Evolutionary conservation across 2,888 invertebrate species (phyloP), one percentile per base, ranked within the genome.

Genomic region (Philereme vetulata): DNA sequence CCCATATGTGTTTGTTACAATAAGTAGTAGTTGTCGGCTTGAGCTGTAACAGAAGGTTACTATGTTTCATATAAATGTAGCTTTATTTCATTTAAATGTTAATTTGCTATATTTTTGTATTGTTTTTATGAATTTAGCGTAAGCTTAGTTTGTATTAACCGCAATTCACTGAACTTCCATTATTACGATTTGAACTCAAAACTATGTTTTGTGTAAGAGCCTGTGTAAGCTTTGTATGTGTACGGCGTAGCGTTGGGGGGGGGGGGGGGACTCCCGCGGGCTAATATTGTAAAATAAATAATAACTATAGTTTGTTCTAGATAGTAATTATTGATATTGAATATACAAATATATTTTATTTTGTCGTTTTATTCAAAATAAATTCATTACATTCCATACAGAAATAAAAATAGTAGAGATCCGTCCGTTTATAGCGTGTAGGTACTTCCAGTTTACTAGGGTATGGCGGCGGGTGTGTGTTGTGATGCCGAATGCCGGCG

Each of bases 331-430:
- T 82, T 84, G 80, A 83, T 85, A 86, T 66, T 78, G 80, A 87
- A 88, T 88, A 88, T 84, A 88, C 82, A 85, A 83, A 74, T 88
- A 88, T 88, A 88, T 89, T 89, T 87, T 81, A 80, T 78, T 60
- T 44, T 21, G 33, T 3, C 33, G 57, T 56, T 58, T 9, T 40
- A 42, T 56, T 48, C 21, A 8, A 33, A 3, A 43, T 7, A 36
- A 36, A 36, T 36, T 21, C 2, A 21, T 21, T 2, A 21, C 21
- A 21, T 21, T 21, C 21, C 21, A 21, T 21, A 21, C 21, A 21
- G 21, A 21, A 21, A 21, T 21, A 21, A 21, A 1, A 21, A 21
- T 21, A 21, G 21, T 21, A 21, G 21, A 21, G 21, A 21, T 21
- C 21, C 2, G 21, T 21, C 21, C 21, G 21, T 21, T 21, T 1